A percentile compares a stretch with the other conserved stretches of the same genome.
These are phyloP conservation scores for Gavia stellata DNA, from an alignment of 2,113 vertebrate species.

Conservation along the genomic window DNA sequence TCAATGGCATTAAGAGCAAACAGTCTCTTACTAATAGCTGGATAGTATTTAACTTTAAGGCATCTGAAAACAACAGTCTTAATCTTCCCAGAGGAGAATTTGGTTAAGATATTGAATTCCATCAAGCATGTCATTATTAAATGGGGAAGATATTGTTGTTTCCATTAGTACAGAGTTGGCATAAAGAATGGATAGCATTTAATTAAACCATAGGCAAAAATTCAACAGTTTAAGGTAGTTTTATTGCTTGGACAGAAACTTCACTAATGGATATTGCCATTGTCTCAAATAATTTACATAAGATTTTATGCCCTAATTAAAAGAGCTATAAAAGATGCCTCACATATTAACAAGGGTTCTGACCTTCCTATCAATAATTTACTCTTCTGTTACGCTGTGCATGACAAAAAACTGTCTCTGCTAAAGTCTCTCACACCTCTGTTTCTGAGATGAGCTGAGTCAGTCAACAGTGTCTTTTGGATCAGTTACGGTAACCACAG, in stretches of 20 bases:
- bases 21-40: not conserved
- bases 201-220: constrained; percentile 19
- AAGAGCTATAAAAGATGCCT: not conserved
- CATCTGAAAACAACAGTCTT: constrained; percentile 21
- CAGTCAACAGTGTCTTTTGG: not conserved
- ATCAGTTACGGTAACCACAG: not conserved
- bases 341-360: not conserved
- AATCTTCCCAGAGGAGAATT: constrained; percentile 16
- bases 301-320: constrained; percentile 26
- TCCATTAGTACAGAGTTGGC: constrained; percentile 7
- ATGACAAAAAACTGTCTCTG: not conserved
- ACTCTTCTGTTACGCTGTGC: not conserved
- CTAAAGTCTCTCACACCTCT: not conserved
- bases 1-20: constrained; percentile 4
- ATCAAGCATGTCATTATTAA: constrained; percentile 29
- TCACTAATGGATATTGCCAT: not conserved
- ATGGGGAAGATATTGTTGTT: constrained; percentile 18
- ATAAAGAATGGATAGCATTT: not conserved
- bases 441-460: not conserved
- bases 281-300: constrained; percentile 1
- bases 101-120: constrained; percentile 37
- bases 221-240: not conserved
- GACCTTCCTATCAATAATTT: constrained; percentile 18
- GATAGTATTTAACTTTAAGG: constrained; percentile 21
- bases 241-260: constrained; percentile 1